phyloP scores from a whole-genome alignment of 37 sponge, comb jelly and placozoan species.

The Geodia barretti region DNA sequence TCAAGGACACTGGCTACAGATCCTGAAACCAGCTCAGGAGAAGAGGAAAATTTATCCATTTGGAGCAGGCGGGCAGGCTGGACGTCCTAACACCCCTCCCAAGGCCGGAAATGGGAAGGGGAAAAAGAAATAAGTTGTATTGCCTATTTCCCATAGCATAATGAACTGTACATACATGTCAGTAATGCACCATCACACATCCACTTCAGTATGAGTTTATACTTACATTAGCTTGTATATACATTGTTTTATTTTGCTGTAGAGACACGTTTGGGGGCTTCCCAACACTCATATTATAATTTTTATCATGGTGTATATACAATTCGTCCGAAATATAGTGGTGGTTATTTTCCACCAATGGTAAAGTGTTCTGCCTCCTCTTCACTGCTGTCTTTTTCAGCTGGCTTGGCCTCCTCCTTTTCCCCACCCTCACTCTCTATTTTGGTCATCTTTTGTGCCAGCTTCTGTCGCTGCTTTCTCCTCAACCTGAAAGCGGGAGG shows the following conservation, averaged over 20 bases:
- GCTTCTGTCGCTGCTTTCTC: slow-evolving; percentile 54
- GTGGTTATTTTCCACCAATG: slow-evolving; percentile 56
- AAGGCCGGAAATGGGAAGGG: slow-evolving; percentile 51
- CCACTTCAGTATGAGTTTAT: no score
- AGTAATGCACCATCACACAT: not conserved
- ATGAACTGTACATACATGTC: not conserved
- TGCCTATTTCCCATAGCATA: not conserved
- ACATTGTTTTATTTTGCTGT: no score
- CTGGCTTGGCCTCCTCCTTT: slow-evolving; percentile 24
- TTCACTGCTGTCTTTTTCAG: slow-evolving; percentile 15
- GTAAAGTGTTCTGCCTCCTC: slow-evolving; percentile 55
- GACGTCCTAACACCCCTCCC: slow-evolving; percentile 67
- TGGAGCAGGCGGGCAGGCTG: slow-evolving; percentile 14
- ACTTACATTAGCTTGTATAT: no score
- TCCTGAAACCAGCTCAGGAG: slow-evolving; percentile 78
- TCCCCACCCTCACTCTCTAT: not conserved
- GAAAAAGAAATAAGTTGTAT: slow-evolving; percentile 23
- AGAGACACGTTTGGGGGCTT: no score
- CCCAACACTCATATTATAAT: no score
- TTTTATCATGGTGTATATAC: no score
- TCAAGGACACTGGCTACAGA: slow-evolving; percentile 26
- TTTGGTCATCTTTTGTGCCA: slow-evolving; percentile 9
- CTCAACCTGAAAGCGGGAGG: slow-evolving; percentile 22
- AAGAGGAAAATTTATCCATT: slow-evolving; percentile 48
- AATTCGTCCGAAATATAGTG: no score